Conservation (phyloP, 2,888 invertebrate species). For the Oscheius sp. region DNA sequence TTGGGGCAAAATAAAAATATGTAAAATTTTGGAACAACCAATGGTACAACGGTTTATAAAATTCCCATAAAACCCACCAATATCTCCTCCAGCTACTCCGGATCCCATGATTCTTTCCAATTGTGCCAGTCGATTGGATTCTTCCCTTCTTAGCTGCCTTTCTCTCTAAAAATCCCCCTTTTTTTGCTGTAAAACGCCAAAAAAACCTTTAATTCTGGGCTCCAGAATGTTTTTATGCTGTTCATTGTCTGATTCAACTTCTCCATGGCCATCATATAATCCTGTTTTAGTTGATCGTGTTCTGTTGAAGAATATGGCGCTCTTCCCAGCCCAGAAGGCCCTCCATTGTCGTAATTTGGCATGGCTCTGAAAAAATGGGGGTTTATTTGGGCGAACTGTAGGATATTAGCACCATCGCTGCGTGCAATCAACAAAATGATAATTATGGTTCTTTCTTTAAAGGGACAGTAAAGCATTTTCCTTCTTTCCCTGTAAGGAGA, state of each 20-base stretch:
- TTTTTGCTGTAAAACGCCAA: background rate
- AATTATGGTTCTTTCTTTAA: too few species aligned
- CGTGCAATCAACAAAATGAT: too few species aligned
- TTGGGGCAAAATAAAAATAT: too few species aligned
- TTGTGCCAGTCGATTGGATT: constrained; percentile 51
- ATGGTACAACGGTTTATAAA: too few species aligned
- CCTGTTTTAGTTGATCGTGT: constrained; percentile 51
- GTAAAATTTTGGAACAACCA: too few species aligned
- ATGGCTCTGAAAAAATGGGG: constrained; percentile 15
- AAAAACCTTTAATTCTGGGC: constrained; percentile 89
- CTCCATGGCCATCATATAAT: constrained; percentile 63
- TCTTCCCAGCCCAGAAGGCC: constrained; percentile 14
- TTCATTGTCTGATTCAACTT: constrained; percentile 82
- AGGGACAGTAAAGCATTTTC: too few species aligned
- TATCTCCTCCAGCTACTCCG: background rate
- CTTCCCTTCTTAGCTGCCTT: constrained; percentile 57
- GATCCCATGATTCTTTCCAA: constrained; percentile 48
- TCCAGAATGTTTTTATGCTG: constrained; percentile 99
- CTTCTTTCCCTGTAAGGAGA: too few species aligned
- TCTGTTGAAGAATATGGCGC: constrained; percentile 34
- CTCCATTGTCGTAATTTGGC: constrained; percentile 9
- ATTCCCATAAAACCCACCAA: constrained; percentile 21
- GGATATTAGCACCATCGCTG: too few species aligned
- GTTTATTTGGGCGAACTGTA: too few species aligned
- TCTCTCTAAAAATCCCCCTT: constrained; percentile 43